Percentiles rank a stretch among this genome's conserved stretches.
Evolutionary conservation across 1,140 invertebrate genomes (phyloP).

Genomic region (Brachionus rubens): DNA sequence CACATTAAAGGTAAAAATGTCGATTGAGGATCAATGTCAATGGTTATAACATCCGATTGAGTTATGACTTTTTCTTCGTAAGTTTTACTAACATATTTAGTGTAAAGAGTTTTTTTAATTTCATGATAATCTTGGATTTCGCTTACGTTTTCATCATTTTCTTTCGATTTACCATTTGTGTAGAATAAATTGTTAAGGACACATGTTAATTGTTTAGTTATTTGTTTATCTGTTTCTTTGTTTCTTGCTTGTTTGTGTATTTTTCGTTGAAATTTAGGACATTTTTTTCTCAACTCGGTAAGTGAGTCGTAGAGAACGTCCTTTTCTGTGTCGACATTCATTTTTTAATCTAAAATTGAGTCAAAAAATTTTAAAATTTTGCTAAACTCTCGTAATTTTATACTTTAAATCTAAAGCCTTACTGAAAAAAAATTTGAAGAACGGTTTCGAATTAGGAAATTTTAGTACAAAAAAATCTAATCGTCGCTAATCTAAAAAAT

Average conservation of each 20-base stretch:
- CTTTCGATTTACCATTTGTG: background rate
- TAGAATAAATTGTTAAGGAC: conserved; percentile 7
- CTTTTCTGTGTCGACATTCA: background rate
- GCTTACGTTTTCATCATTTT: background rate
- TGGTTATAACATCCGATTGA: conserved; percentile 13
- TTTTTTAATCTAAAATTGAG: too few relatives aligned
- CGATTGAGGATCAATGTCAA: conserved; percentile 38
- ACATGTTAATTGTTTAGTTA: conserved; percentile 19
- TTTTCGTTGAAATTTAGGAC: conserved; percentile 6
- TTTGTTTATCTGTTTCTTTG: background rate
- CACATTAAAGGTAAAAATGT: conserved; percentile 44
- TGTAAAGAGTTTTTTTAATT: background rate
- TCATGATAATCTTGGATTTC: background rate
- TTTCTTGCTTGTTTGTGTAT: background rate
- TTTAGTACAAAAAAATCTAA: too few relatives aligned
- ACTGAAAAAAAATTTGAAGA: too few relatives aligned
- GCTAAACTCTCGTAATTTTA: too few relatives aligned
- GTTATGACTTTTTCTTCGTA: background rate
- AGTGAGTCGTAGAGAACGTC: background rate
- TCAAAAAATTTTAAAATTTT: too few relatives aligned
- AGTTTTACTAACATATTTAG: background rate
- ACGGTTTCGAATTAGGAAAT: too few relatives aligned
- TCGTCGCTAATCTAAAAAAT: too few relatives aligned
- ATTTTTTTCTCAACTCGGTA: background rate
- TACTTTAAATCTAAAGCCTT: too few relatives aligned